Base-by-base conservation (phyloP, 2,113 vertebrate genomes). In the Aspiorhynchus laticeps region DNA sequence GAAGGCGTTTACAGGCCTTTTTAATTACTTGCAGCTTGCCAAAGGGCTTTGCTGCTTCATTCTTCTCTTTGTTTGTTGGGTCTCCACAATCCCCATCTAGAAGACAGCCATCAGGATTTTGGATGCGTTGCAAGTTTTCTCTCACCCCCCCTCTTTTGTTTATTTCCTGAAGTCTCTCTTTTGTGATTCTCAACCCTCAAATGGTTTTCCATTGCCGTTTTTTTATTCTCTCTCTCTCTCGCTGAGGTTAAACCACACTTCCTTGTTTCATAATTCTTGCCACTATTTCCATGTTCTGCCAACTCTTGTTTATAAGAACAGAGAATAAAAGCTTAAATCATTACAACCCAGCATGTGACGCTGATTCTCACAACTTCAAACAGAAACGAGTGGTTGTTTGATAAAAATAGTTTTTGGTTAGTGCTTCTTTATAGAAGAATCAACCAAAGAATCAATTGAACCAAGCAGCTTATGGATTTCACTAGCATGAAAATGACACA, bases 11-110 rank as follows among this genome's bases (percentile, higher is more conserved):
- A 95, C 89, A 94, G 95, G 93, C 94, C 90, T 88, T 93, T 95
- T 95, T 96, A 96, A 97, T 96, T 94, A 95, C 95, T 94, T 90
- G 86, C 93, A 93, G 92, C 93, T 96, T 94, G 93, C 90, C 85
- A 95, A 95, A 93, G 94, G 94, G 94, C 94, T 89, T 86, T 85
- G 87, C 86, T 85, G 91, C 93, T 92, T 91, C 79, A 80, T 85
- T 94, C 92, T 80, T 74, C 92, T 91, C 92, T 95, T 95, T 96
- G 94, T 96, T 95, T 93, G 93, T 92, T 80, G 80, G 91, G 43
- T 93, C 93, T 92, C 92, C 92, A 91, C 91, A 93, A 90, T 90
- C 89, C 80, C 53, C 90, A 87, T 91, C 88, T 77, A 87, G 80
- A 86, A 88, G 89, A 87, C 61, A 69, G 53, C 87, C 85, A 82